These are phyloP conservation scores for Orthonyx spaldingii DNA, from an alignment of 2,113 vertebrate species.

Conservation along the genomic window DNA sequence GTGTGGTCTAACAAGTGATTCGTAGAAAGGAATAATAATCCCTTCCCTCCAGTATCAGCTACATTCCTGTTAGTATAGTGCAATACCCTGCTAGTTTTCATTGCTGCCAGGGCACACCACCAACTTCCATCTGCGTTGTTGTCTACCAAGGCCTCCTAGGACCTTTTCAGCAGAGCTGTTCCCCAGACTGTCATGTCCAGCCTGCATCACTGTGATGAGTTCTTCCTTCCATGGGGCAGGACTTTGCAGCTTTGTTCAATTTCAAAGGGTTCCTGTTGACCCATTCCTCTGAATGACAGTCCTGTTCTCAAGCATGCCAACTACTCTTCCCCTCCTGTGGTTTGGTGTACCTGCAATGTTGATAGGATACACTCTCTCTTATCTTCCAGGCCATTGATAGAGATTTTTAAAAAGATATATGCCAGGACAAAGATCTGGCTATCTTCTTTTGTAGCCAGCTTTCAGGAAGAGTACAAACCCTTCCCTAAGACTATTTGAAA, in stretches of 20 bases:
- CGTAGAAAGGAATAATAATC: not conserved
- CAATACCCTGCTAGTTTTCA: not conserved
- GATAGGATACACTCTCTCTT: not conserved
- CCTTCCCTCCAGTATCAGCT: not conserved
- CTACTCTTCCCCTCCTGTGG: not conserved
- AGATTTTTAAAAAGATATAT: not conserved
- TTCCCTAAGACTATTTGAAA: not conserved
- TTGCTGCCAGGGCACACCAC: not conserved
- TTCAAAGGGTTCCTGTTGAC: accelerated
- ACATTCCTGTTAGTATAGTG: not conserved
- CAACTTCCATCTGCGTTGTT: not conserved
- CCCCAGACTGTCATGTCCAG: not conserved
- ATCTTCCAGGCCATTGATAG: not conserved
- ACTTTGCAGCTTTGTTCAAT: not conserved
- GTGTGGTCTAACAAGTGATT: not conserved
- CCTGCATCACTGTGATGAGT: not conserved
- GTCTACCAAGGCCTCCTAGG: not conserved
- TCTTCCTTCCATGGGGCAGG: not conserved
- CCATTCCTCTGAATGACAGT: not conserved
- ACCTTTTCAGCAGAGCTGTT: not conserved
- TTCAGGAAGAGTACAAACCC: not conserved
- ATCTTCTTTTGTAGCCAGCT: not conserved
- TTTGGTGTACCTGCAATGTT: not conserved
- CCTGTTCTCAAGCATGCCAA: too few species aligned
- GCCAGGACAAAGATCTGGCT: not conserved